Percentiles rank a stretch among this genome's conserved stretches.
Conservation (phyloP, 2,888 invertebrate species). For the Pristionchus entomophagus region DNA sequence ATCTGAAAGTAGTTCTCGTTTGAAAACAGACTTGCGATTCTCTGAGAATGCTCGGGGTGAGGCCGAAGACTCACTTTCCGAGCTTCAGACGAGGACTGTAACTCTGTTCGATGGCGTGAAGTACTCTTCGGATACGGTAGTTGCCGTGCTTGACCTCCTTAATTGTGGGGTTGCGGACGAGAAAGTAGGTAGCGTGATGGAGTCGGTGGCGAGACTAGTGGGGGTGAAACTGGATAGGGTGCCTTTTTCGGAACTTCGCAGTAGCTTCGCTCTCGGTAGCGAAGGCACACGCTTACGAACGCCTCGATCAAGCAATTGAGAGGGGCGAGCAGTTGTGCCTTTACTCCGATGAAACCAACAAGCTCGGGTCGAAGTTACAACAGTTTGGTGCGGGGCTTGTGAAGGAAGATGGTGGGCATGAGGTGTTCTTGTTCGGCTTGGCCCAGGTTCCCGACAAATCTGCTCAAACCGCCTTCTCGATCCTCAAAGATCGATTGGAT, state of each 20-base stretch:
- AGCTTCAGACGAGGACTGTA: background rate
- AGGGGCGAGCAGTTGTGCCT: too few relatives aligned
- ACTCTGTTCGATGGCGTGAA: background rate
- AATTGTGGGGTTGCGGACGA: conserved; percentile 41
- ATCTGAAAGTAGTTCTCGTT: background rate
- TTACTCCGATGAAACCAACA: too few relatives aligned
- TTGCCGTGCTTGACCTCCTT: too few relatives aligned
- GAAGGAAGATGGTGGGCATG: conserved; percentile 6
- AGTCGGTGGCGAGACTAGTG: conserved; percentile 8
- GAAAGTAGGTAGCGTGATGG: conserved; percentile 19
- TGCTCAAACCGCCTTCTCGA: too few relatives aligned
- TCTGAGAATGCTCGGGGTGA: background rate
- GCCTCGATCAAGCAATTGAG: too few relatives aligned
- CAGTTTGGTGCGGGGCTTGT: conserved; percentile 18
- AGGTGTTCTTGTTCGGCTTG: conserved; percentile 36
- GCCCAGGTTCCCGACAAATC: too few relatives aligned
- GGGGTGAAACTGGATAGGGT: conserved; percentile 24
- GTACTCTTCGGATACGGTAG: too few relatives aligned
- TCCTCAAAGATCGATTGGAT: too few relatives aligned
- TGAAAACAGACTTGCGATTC: too few relatives aligned
- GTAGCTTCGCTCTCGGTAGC: conserved; percentile 6
- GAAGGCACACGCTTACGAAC: too few relatives aligned
- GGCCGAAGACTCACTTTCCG: background rate
- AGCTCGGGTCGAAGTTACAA: conserved; percentile 23
- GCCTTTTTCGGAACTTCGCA: background rate